phyloP scores from a whole-genome alignment of 2,797 vertebrate genomes.

The Pangasius macronema region DNA sequence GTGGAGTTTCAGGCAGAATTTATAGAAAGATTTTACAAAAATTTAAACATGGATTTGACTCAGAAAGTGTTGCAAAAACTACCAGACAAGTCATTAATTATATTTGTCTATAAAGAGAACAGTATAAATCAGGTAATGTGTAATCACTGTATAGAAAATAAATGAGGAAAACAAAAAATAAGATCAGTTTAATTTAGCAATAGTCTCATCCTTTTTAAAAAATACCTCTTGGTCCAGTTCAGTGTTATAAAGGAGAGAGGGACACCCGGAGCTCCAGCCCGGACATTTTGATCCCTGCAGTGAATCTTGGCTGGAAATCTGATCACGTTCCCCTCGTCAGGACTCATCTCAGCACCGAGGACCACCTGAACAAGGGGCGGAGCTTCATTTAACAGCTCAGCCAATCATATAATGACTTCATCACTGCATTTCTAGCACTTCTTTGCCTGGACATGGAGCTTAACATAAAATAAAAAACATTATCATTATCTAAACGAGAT shows the following conservation, averaged over 20 bases:
- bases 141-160: background rate
- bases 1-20: background rate
- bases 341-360: background rate
- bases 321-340: background rate
- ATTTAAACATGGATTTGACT: background rate
- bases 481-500: background rate
- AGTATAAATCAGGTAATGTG: background rate
- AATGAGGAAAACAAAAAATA: background rate
- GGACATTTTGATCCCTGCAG: background rate
- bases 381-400: background rate
- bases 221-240: background rate
- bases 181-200: too few species aligned
- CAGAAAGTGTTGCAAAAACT: background rate
- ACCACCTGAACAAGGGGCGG: background rate
- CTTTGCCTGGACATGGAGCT: background rate
- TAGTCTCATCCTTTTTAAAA: background rate
- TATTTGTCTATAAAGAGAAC: background rate
- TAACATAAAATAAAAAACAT: background rate
- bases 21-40: background rate
- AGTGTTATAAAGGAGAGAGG: background rate
- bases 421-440: background rate
- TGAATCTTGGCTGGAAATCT: background rate
- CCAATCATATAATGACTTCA: background rate
- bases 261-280: background rate
- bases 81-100: background rate